phyloP scores from a whole-genome alignment of 2,113 vertebrate species.

The Cyprinus carpio region DNA sequence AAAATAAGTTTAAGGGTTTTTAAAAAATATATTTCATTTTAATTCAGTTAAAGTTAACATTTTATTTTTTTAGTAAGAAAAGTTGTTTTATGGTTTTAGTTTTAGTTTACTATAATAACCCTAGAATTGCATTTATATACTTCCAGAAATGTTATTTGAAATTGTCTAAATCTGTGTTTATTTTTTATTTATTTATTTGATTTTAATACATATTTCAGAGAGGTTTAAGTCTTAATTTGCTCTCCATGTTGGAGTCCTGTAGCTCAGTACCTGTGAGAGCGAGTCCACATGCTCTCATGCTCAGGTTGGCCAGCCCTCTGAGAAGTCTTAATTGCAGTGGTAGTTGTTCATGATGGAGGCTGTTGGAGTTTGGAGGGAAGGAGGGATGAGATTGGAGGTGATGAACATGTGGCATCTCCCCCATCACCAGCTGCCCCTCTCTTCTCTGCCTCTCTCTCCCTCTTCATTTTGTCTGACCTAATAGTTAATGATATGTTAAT shows the following conservation, averaged over 20 bases:
- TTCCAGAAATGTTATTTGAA: too few relatives aligned
- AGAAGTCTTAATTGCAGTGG: slow-evolving; percentile 53
- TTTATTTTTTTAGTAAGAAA: too few relatives aligned
- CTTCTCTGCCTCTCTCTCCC: slow-evolving; percentile 28
- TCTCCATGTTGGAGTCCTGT: slow-evolving; percentile 21
- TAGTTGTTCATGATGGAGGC: slow-evolving; percentile 46
- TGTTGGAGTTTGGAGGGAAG: slow-evolving; percentile 9
- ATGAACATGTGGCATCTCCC: slow-evolving; percentile 57
- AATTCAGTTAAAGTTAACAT: too few relatives aligned
- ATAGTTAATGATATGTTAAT: slow-evolving; percentile 64
- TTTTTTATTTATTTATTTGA: not conserved
- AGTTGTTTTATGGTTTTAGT: too few relatives aligned
- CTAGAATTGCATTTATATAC: too few relatives aligned
- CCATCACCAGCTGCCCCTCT: slow-evolving; percentile 49
- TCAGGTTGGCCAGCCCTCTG: slow-evolving; percentile 43
- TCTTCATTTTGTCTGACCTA: slow-evolving; percentile 59
- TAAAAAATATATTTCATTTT: too few relatives aligned
- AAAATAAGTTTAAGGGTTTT: too few relatives aligned
- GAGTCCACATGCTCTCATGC: slow-evolving; percentile 25
- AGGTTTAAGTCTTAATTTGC: slow-evolving; percentile 39
- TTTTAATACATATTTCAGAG: not conserved
- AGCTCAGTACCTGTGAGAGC: not conserved
- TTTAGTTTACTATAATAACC: too few relatives aligned
- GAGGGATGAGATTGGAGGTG: not conserved
- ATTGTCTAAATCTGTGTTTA: too few relatives aligned